phyloP scores from a whole-genome alignment of 2,888 invertebrate genomes.

The Callimorpha dominula region DNA sequence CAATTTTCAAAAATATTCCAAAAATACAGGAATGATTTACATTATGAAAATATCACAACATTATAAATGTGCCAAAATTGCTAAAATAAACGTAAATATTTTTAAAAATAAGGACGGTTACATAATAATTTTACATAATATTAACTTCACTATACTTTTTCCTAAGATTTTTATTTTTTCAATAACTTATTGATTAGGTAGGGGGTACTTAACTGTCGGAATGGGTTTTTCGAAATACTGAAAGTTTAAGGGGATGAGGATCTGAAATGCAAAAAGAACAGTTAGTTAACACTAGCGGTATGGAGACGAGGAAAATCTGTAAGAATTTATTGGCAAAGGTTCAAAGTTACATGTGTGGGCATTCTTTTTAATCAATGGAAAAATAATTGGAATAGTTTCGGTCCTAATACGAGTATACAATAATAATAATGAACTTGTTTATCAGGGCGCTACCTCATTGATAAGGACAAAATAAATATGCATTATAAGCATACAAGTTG shows the following conservation, averaged over 20 bases:
- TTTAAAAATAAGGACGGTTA: slow-evolving; percentile 78
- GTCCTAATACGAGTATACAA: no score
- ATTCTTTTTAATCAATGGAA: background rate
- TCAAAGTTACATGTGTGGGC: background rate
- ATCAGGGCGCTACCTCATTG: no score
- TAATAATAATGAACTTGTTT: no score
- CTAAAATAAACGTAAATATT: slow-evolving; percentile 82
- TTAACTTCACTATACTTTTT: slow-evolving; percentile 74
- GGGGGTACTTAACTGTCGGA: slow-evolving; percentile 50
- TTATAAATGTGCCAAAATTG: slow-evolving; percentile 82
- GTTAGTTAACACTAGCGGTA: background rate
- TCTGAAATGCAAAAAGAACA: slow-evolving; percentile 53
- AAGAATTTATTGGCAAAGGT: background rate
- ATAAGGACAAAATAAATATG: no score
- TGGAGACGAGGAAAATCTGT: background rate
- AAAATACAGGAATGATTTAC: slow-evolving; percentile 81
- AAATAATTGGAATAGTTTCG: background rate
- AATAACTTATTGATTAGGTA: slow-evolving; percentile 66
- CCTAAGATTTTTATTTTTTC: slow-evolving; percentile 63
- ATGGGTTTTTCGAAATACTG: slow-evolving; percentile 53
- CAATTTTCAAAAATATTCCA: slow-evolving; percentile 80
- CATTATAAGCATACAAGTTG: no score
- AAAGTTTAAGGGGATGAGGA: slow-evolving; percentile 45
- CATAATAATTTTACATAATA: slow-evolving; percentile 78
- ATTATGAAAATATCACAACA: slow-evolving; percentile 82